Base-by-base conservation (phyloP, 1,140 invertebrate species). In the Agrilus planipennis region DNA sequence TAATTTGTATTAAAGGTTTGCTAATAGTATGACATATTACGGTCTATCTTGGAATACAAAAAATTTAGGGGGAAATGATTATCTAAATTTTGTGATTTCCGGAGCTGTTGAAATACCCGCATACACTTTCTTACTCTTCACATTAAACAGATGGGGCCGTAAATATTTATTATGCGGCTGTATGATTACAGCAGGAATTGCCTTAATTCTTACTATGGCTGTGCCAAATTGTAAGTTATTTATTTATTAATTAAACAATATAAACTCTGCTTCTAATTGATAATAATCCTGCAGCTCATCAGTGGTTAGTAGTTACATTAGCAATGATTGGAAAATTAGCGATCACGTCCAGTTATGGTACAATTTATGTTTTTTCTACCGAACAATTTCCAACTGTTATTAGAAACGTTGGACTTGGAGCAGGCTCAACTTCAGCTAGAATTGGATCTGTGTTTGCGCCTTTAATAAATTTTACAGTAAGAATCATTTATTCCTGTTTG, bases 331-430 rank as follows among this genome's bases (percentile, higher is more conserved):
- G 81, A 6, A 89, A 89, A 65, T 67, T 89, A 48, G 78, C 80
- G 11, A 86, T 88, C 36, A 86, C 84, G 0, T 74, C 81, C 0
- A 81, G 82, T 5, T 89, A 84, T 53, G 81, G 77, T 19, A 75
- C 83, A 1, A 74, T 88, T 20, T 89, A 87, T 52, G 70, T 89
- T 29, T 85, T 81, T 54, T 80, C 85, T 7, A 76, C 79, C 4
- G 86, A 90, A 64, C 78, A 87, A 53, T 88, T 85, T 52, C 86
- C 87, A 1, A 89, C 87, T 1, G 76, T 83, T 5, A 76, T 90
- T 25, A 67, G 87, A 39, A 88, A 84, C 54, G 77, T 81, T 29
- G 84, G 76, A 9, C 58, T 89, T 42, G 86, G 85, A 2, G 76
- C 79, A 3, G 72, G 80, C 28, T 88, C 84, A 0, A 84, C 79